Percentiles rank a stretch among this genome's conserved stretches.
Evolutionary conservation across 2,797 vertebrate species (phyloP).

Genomic region (Todus mexicanus): DNA sequence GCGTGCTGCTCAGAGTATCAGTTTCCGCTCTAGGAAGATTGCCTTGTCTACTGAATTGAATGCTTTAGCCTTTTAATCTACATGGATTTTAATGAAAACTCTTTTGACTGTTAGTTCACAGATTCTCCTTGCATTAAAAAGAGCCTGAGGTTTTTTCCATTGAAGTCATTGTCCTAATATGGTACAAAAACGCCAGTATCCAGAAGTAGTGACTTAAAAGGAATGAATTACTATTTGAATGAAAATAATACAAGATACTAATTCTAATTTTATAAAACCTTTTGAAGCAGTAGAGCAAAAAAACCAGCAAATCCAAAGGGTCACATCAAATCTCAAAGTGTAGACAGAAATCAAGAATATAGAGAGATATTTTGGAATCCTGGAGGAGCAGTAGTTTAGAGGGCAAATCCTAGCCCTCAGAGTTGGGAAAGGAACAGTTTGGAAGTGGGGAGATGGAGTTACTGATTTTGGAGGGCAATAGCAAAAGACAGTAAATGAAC

Average conservation of each 20-base stretch:
- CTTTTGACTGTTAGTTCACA: constrained; percentile 43
- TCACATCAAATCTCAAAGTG: not conserved
- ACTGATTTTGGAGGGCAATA: not conserved
- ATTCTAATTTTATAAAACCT: not conserved
- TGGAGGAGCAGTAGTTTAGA: not conserved
- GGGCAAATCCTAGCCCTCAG: not conserved
- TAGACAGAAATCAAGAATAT: not conserved
- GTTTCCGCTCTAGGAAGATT: constrained; percentile 26
- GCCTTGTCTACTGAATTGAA: constrained; percentile 34
- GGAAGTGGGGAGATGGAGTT: not conserved
- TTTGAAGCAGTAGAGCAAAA: not conserved
- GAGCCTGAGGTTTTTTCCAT: constrained; percentile 15
- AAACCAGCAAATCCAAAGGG: not conserved
- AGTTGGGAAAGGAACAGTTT: not conserved
- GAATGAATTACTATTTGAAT: not conserved
- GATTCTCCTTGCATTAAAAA: constrained; percentile 39
- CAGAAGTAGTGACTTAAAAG: not conserved
- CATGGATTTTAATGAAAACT: constrained; percentile 46
- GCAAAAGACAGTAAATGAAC: not conserved
- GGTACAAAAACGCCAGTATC: constrained; percentile 16
- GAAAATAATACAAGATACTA: not conserved
- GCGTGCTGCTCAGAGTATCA: not conserved
- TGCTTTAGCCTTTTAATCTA: constrained; percentile 56
- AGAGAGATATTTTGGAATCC: not conserved
- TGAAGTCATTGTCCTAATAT: not conserved